A percentile compares a stretch with the other conserved stretches of the same genome.
These are phyloP conservation scores for Cryptoblepharus egeriae DNA, from an alignment of 2,797 vertebrate genomes.

Conservation along the genomic window DNA sequence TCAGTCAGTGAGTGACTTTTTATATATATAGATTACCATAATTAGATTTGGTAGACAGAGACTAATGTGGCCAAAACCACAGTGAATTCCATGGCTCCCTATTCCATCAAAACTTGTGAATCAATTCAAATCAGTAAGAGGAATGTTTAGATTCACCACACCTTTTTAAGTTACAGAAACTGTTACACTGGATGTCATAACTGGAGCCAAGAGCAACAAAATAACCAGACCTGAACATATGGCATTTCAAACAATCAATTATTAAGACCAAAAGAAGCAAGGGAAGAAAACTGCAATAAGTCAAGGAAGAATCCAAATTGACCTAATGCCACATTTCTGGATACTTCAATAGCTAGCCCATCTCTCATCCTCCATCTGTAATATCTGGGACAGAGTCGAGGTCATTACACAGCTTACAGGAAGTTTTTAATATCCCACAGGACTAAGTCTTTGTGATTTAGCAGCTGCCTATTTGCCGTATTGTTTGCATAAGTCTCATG, in stretches of 20 bases:
- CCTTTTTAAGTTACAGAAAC: background rate
- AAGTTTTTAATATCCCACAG: background rate
- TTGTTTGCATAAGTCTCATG: background rate
- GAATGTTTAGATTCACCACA: background rate
- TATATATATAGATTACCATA: too few relatives aligned
- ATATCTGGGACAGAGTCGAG: conserved; percentile 2
- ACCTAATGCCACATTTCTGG: background rate
- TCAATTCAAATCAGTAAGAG: background rate
- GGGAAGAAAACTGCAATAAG: background rate
- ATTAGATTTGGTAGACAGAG: background rate
- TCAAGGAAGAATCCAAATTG: background rate
- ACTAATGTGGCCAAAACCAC: too few relatives aligned
- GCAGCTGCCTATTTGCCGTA: background rate
- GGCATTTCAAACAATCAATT: background rate
- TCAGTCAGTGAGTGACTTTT: too few relatives aligned
- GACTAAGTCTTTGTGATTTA: conserved; percentile 2
- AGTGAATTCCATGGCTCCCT: too few relatives aligned
- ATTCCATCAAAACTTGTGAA: too few relatives aligned
- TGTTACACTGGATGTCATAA: background rate
- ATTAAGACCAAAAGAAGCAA: background rate
- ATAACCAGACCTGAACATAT: background rate
- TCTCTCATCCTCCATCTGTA: conserved; percentile 13
- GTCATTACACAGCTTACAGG: conserved; percentile 7
- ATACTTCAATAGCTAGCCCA: background rate
- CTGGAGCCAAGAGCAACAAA: background rate